Evolutionary conservation across 2,113 vertebrate genomes (phyloP), one percentile per base, ranked within the genome.

Genomic region (Hemiprocne comata): DNA sequence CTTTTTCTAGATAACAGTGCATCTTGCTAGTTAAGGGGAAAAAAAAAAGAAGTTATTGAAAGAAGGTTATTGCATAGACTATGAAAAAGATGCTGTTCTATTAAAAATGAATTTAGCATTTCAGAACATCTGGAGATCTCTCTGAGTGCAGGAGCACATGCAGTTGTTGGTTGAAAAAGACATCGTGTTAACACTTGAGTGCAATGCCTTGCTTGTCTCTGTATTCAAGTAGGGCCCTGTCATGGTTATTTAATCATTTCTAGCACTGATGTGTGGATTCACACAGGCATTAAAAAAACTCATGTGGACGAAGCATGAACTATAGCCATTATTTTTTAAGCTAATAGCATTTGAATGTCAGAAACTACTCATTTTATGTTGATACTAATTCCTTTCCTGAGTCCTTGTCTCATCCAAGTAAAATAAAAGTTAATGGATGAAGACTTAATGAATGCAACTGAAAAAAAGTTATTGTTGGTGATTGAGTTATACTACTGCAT

Each of bases 101-200:
- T 83, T 92, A 79, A n/a, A 94, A 89, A 69, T 13, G 0, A 31
- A 54, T 38, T 25, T 38, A 66, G 31, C n/a, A 21, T 75, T 92
- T 88, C 44, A 78, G 55, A 81, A 38, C 58, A 46, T 44, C 44
- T 89, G 55, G 51, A 69, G 40, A 31, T 84, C 26, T 15, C 42
- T 75, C 40, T 44, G 48, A 83, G 48, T 53, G 18, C 25, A 89
- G 75, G 61, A 90, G 53, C 33, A 44, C 7, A 17, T 44, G 13
- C 18, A 40, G 34, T 58, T 80, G 24, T 34, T 80, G 73, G 53
- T 48, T 74, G 36, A 65, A 80, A 58, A 58, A 62, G 31, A 17
- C 0, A 4, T 0, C 0, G 48, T 29, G 20, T 70, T 44, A 34
- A n/a, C 23, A 44, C 46, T 46, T 23, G 58, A 31, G 20, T 28